Evolutionary conservation across 1,140 invertebrate species (phyloP), one percentile per base, ranked within the genome.

Genomic region (Steinernema khuongi): DNA sequence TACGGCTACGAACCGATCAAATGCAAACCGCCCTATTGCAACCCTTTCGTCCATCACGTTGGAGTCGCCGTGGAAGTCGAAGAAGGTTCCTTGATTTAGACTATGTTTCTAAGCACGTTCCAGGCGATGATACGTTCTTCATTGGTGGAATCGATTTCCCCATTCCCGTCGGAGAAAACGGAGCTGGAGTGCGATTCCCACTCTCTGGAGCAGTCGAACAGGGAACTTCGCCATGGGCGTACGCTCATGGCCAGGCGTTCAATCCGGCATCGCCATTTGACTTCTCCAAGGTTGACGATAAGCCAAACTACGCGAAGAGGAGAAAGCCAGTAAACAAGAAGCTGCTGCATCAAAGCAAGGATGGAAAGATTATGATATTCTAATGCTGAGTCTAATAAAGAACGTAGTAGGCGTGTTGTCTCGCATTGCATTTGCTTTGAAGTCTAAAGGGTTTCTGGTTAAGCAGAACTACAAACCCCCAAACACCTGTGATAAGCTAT

Each of bases 1-100:
- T 79, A 79, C 41, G 76, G 76, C 22, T 79, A 79, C 43, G 78
- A 79, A 67, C 78, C 78, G n/a, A 78, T 79, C 29, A 79, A 77
- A 66, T 79, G 78, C 41, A 79, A 79, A 66, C 78, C 78, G 19
- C 78, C 78, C 66, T 79, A 78, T 60, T 79, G 78, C 73, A 79
- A 79, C 67, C 78, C 78, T 0, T 79, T 79, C 68, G 78, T 79
- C 14, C 78, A 79, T 69, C 73, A 79, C 67, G 60, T 74, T 1
- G 78, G 68, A 33, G 78, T 79, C n/a, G 78, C 73, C 1, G 78
- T 79, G 29, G 78, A 79, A 78, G 76, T 79, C 11, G 78, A 79
- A 43, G 67, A 78, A 70, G 77, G 73, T 74, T 19, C 0, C 14
- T 75, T 41, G 36, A 41, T 41, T n/a, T n/a, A 41, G n/a, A 41